Percentiles rank a stretch among this genome's conserved stretches.
Evolutionary conservation across 2,113 vertebrate genomes (phyloP).

Genomic region (Calyptomena viridis): DNA sequence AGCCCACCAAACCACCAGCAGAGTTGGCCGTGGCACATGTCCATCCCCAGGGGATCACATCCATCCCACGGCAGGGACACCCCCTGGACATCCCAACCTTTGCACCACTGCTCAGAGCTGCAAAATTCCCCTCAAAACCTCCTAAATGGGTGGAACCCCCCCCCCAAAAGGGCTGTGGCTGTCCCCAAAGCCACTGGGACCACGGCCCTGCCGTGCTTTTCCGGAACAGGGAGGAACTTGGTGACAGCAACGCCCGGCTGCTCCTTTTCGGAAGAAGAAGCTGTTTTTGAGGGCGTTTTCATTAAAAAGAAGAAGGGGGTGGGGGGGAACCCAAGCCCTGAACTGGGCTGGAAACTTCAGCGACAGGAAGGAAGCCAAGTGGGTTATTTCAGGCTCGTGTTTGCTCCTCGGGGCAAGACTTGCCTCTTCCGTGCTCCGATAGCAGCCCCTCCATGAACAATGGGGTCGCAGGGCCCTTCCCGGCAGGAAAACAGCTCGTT

Average conservation of each 20-base stretch:
- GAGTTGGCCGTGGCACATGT: neutral
- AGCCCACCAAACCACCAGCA: rapidly evolving
- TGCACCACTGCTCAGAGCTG: rapidly evolving
- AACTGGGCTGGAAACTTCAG: neutral
- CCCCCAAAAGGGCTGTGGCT: neutral
- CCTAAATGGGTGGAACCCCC: neutral
- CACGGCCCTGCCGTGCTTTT: neutral
- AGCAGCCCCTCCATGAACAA: neutral
- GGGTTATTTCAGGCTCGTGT: constrained; percentile 2
- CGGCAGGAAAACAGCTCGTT: neutral
- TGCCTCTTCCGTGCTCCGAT: rapidly evolving
- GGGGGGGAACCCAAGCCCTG: neutral
- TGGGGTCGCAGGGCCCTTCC: neutral
- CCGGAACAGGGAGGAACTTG: neutral
- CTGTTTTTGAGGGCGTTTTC: constrained; percentile 7
- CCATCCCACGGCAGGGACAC: rapidly evolving
- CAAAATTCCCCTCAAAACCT: neutral
- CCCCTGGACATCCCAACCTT: neutral
- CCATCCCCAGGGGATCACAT: neutral
- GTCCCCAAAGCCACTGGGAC: neutral
- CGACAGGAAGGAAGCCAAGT: constrained; percentile 54
- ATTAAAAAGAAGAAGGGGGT: neutral
- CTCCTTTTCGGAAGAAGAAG: neutral
- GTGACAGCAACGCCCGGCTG: neutral
- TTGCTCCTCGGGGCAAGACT: neutral